Evolutionary conservation across 2,113 vertebrate species (phyloP).

Genomic region (Onychorhynchus coronatus): DNA sequence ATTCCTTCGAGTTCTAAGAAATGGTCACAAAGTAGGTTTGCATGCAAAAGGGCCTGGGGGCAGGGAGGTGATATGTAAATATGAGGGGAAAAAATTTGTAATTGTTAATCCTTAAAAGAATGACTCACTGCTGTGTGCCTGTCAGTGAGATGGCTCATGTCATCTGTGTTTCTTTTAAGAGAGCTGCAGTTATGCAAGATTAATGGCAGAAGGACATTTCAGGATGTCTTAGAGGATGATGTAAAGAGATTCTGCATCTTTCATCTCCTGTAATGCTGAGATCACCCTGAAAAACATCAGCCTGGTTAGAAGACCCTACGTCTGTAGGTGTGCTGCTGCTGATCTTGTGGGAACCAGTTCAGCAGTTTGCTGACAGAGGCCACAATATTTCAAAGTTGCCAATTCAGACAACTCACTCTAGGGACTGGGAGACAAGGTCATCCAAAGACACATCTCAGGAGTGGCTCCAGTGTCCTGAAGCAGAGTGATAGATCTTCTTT

Average conservation of each 20-base stretch:
- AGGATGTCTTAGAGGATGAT: neutral
- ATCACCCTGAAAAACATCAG: constrained; percentile 7
- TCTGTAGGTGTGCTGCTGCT: neutral
- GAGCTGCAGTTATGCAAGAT: neutral
- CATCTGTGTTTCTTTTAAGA: constrained; percentile 33
- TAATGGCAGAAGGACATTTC: constrained; percentile 27
- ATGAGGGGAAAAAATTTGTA: neutral
- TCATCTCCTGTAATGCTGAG: neutral
- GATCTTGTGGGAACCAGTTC: neutral
- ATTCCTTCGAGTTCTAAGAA: neutral
- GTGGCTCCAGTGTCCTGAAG: neutral
- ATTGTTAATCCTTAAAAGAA: neutral
- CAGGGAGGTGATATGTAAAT: neutral
- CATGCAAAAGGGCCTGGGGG: neutral
- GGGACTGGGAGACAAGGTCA: neutral
- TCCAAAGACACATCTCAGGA: neutral
- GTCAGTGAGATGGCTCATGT: neutral
- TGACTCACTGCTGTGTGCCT: neutral
- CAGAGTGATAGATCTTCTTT: neutral
- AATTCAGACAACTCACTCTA: neutral
- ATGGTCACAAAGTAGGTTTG: neutral
- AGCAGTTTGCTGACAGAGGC: constrained; percentile 29
- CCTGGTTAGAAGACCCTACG: constrained; percentile 10
- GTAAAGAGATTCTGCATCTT: neutral
- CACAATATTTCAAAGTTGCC: constrained; percentile 6